A percentile compares a stretch with the other conserved stretches of the same genome.
Conservation (phyloP, 2,113 vertebrate genomes). For the Apaloderma vittatum region DNA sequence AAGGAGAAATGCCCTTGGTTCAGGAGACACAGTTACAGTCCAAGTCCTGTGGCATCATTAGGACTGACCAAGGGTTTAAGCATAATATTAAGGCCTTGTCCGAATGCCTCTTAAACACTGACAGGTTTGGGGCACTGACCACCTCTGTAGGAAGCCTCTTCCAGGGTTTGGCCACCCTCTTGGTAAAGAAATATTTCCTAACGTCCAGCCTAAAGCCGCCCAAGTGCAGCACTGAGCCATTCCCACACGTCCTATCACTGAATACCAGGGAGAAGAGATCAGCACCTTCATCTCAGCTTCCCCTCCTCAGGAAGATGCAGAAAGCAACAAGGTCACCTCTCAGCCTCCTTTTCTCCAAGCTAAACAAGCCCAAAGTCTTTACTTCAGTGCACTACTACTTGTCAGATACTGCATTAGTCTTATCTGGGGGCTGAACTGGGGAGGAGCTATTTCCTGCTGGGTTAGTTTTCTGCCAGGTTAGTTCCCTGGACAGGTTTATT, state of each 20-base stretch:
- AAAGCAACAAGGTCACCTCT: background rate
- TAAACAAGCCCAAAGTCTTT: background rate
- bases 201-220: background rate
- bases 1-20: background rate
- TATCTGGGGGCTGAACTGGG: background rate
- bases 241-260: fast-evolving
- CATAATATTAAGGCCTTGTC: no score
- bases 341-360: background rate
- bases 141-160: background rate
- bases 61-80: background rate
- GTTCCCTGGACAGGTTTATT: background rate
- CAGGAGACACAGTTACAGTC: background rate
- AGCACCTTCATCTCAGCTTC: background rate
- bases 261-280: background rate
- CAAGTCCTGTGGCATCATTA: background rate
- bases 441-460: background rate
- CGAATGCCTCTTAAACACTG: background rate
- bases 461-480: background rate
- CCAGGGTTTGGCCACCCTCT: background rate
- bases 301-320: background rate
- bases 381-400: background rate
- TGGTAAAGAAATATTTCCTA: background rate
- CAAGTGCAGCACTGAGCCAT: no score
- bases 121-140: fast-evolving
- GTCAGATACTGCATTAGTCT: background rate